Evolutionary conservation across 2,113 vertebrate species (phyloP).

Genomic region (Eclectus roratus): DNA sequence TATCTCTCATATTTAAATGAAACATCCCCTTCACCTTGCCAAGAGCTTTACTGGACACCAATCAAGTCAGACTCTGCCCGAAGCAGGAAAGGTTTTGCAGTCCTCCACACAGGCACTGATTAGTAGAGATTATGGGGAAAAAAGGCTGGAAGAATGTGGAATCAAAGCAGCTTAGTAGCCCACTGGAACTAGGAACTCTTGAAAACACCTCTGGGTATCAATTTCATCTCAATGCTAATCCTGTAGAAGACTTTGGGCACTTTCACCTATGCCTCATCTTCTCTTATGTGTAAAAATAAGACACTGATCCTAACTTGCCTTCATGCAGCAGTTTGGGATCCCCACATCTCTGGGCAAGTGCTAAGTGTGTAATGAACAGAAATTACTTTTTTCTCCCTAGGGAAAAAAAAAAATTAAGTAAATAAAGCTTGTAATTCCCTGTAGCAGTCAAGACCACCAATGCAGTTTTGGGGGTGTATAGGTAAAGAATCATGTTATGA

Average conservation of each 20-base stretch:
- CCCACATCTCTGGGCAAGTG: background rate
- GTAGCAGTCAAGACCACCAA: background rate
- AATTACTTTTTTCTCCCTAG: background rate
- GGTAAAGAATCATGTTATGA: background rate
- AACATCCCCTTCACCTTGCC: background rate
- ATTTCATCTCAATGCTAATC: background rate
- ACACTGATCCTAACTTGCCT: background rate
- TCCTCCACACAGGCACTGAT: background rate
- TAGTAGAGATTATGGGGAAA: background rate
- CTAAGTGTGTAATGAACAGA: background rate
- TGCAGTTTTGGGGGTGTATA: background rate
- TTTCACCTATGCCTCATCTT: background rate
- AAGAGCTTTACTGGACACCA: background rate
- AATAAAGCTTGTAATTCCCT: background rate
- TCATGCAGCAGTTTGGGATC: background rate
- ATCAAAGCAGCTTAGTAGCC: background rate
- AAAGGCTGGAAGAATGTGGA: background rate
- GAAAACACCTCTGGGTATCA: background rate
- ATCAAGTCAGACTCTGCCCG: background rate
- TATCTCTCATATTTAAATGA: background rate
- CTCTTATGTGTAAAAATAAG: background rate
- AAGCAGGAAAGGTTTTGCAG: background rate
- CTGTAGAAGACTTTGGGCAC: background rate
- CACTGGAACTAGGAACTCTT: background rate
- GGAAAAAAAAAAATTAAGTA: background rate